Evolutionary conservation across 2,888 invertebrate species (phyloP), one percentile per base, ranked within the genome.

Genomic region (Buathra laborator): DNA sequence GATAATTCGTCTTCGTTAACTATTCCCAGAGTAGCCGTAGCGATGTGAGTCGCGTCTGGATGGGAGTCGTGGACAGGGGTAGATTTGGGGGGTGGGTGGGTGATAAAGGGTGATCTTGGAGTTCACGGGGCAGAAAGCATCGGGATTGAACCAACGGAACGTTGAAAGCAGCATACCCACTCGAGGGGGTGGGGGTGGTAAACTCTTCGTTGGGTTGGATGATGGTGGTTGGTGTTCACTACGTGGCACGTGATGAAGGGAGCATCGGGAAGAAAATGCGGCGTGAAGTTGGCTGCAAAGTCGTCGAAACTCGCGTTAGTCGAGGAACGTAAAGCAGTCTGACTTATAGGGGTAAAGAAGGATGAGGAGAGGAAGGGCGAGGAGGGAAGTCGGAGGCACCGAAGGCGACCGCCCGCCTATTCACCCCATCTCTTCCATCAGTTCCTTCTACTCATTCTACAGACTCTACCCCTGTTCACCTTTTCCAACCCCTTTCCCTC

Each of bases 231-330:
- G 16, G 12, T 53, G 53, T 43, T 29, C 51, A 43, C 72, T 77
- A 59, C 48, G 59, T 74, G 67, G 84, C 74, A 81, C 84, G 84
- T 84, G 84, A 84, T 81, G 81, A 84, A 84, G 82, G 82, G 75
- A 85, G 51, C 74, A 75, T 85, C 83, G 76, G 44, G 76, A 43
- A 80, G 78, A 85, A 85, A 85, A 82, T 82, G 85, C 85, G 79
- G 82, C 82, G 82, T 79, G 79, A 85, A 85, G 85, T 85, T 85
- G 82, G 82, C 79, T 85, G 85, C 66, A 71, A 87, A 87, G 84
- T 86, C 86, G 78, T 76, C 86, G 87, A 82, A 87, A 86, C 86
- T 87, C 84, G 78, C 82, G 87, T 84, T 87, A 84, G 87, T 84
- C 84, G 72, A 75, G 78, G 82, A 82, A 85, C 85, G 85, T 85